A percentile compares a stretch with the other conserved stretches of the same genome.
These are phyloP conservation scores for Dendroctonus valens DNA, from an alignment of 1,140 invertebrate species.

Conservation along the genomic window DNA sequence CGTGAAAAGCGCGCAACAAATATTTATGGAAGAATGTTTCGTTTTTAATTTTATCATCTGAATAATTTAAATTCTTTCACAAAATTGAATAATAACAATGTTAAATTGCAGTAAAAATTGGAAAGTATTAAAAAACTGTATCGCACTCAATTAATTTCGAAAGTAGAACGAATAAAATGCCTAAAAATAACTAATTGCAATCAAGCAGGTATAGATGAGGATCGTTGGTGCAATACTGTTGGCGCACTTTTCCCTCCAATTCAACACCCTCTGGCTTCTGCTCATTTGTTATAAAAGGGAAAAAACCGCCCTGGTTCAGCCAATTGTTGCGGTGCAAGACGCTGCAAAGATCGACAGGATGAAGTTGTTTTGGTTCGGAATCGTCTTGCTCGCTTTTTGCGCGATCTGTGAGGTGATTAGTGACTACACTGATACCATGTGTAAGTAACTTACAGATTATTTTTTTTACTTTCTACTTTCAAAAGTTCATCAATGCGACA, in stretches of 20 bases:
- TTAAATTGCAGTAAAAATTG: too few relatives aligned
- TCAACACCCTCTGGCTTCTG: slow-evolving; percentile 10
- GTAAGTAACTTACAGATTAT: slow-evolving; percentile 4
- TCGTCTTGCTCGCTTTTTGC: slow-evolving; percentile 18
- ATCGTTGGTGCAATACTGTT: neutral
- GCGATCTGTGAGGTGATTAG: slow-evolving; percentile 18
- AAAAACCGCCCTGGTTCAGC: slow-evolving; percentile 17
- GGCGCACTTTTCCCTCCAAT: slow-evolving; percentile 12
- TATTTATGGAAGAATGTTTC: too few relatives aligned
- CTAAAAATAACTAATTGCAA: slow-evolving; percentile 9
- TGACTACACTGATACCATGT: slow-evolving; percentile 16
- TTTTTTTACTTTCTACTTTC: neutral
- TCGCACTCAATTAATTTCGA: too few relatives aligned
- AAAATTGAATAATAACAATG: too few relatives aligned
- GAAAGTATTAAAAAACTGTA: too few relatives aligned
- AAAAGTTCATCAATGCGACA: neutral
- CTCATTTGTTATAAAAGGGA: slow-evolving; percentile 20
- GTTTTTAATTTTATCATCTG: too few relatives aligned
- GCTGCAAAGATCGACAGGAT: neutral
- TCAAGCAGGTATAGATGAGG: too few relatives aligned
- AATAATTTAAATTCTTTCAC: too few relatives aligned
- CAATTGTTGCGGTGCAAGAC: slow-evolving; percentile 22
- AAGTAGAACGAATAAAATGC: neutral
- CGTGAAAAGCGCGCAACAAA: too few relatives aligned
- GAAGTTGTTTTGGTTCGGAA: slow-evolving; percentile 18